These are phyloP conservation scores for Caenorhabditis sp. DNA, from an alignment of 2,888 invertebrate species.

Conservation along the genomic window DNA sequence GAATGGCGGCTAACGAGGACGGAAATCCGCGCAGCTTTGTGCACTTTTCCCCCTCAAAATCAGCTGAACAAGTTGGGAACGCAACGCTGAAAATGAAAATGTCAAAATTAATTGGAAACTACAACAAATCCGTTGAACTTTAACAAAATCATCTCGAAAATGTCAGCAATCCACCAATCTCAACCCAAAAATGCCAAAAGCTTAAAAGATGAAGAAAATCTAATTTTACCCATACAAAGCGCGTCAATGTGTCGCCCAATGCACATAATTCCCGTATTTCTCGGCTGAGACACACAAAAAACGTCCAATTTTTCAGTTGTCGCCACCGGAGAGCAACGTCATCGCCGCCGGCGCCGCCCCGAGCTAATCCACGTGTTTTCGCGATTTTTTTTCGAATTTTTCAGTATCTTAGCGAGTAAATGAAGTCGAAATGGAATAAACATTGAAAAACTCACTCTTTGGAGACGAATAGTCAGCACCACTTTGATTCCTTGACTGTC, in stretches of 20 bases:
- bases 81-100: background rate
- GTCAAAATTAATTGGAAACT: too few relatives aligned
- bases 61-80: background rate
- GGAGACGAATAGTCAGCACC: constrained; percentile 88
- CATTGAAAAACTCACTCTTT: constrained; percentile 82
- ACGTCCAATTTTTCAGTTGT: constrained; percentile 35
- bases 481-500: constrained; percentile 90
- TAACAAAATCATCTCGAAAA: too few relatives aligned
- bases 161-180: too few relatives aligned
- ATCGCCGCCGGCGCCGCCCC: background rate
- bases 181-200: too few relatives aligned
- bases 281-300: background rate
- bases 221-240: too few relatives aligned
- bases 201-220: too few relatives aligned
- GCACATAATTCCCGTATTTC: background rate
- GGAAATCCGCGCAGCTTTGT: background rate
- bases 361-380: background rate
- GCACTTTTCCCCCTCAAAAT: background rate
- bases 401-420: constrained; percentile 1
- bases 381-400: constrained; percentile 16
- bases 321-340: constrained; percentile 30
- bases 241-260: background rate
- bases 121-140: too few relatives aligned
- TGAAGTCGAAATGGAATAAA: background rate
- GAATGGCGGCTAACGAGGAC: constrained; percentile 22